Conservation (phyloP, 2,113 vertebrate genomes). For the Pluvianellus socialis region DNA sequence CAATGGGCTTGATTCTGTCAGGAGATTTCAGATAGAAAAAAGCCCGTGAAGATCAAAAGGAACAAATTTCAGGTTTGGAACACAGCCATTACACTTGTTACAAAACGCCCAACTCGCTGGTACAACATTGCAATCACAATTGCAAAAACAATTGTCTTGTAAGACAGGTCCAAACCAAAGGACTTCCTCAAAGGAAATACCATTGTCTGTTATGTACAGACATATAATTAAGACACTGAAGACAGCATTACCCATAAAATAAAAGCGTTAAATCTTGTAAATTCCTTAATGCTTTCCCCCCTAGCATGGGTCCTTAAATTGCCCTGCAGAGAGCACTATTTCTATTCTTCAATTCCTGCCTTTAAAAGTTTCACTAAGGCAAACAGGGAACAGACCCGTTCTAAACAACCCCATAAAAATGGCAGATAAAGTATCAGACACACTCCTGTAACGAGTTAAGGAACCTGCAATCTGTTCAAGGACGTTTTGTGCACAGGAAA, state of each 20-base stretch:
- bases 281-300: neutral
- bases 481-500: neutral
- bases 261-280: neutral
- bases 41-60: neutral
- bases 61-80: neutral
- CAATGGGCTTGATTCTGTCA: neutral
- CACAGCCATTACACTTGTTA: neutral
- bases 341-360: neutral
- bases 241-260: neutral
- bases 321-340: constrained; percentile 22
- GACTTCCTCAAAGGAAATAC: neutral
- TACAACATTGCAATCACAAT: neutral
- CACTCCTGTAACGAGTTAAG: constrained; percentile 27
- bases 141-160: neutral
- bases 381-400: neutral
- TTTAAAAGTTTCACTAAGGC: neutral
- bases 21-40: neutral
- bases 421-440: constrained; percentile 24
- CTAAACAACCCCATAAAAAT: constrained; percentile 46
- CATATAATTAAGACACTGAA: constrained; percentile 6
- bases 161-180: neutral
- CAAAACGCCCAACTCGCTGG: neutral
- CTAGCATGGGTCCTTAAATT: neutral
- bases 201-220: neutral
- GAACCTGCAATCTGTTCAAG: constrained; percentile 46